phyloP scores from a whole-genome alignment of 2,113 vertebrate genomes.

The Hemichromis elongatus region DNA sequence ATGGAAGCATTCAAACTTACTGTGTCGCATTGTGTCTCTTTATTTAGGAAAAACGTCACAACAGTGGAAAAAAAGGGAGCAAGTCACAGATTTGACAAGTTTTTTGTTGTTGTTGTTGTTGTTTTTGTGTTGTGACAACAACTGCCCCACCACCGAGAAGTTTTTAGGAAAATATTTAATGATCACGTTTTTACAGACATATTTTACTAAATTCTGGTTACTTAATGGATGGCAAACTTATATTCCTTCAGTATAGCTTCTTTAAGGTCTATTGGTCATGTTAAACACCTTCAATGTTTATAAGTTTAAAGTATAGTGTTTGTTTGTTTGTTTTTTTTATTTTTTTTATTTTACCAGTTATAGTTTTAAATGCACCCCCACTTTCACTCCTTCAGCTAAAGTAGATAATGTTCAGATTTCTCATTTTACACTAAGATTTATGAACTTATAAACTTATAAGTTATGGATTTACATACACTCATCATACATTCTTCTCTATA shows the following conservation, averaged over 20 bases:
- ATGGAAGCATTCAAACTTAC: not conserved
- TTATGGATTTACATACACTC: not conserved
- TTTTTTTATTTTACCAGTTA: not conserved
- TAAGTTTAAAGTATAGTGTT: no score
- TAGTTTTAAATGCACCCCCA: not conserved
- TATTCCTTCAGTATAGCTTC: no score
- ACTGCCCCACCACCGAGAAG: no score
- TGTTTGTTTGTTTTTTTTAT: no score
- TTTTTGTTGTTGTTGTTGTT: not conserved
- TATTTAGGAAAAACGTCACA: not conserved
- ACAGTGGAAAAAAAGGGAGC: not conserved
- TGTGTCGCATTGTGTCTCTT: not conserved
- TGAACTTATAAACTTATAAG: not conserved
- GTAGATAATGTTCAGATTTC: not conserved
- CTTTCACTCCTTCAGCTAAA: not conserved
- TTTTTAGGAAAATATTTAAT: not conserved
- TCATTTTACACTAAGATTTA: not conserved
- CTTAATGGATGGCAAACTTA: no score
- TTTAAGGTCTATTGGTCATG: no score
- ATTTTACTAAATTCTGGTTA: not conserved
- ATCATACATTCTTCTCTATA: not conserved
- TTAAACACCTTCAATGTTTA: no score
- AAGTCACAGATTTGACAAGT: not conserved
- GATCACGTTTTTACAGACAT: not conserved
- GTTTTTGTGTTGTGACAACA: not conserved